Base-by-base conservation (phyloP, 2,888 invertebrate species). In the Leucophenga maculata region DNA sequence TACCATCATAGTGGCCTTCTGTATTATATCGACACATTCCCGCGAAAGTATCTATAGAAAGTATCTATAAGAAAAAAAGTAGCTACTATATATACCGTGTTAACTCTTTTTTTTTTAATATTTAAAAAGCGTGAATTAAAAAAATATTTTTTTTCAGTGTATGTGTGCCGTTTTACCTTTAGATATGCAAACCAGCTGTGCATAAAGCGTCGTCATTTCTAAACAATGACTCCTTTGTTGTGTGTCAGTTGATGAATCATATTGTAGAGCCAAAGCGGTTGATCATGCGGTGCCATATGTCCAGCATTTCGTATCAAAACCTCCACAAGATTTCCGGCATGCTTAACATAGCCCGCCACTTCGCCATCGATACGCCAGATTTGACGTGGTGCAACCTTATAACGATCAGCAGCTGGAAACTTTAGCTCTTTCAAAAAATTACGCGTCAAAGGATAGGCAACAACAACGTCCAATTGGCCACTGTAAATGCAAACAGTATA, bases 381-480 rank as follows among this genome's bases (percentile, higher is more conserved):
- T 72, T 91, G 90, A 52, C 94, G 90, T 59, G 90, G 89, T 0
- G 94, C 93, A 1, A 88, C 89, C 79, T 91, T 92, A 86, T 95
- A 96, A 2, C 91, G 90, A 3, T 90, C 90, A 0, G 92, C 89
- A 0, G 91, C 92, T 22, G 89, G 90, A 89, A 95, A 96, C 57
- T 93, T 90, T 1, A 96, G 89, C 66, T 92, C 90, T 75, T 91
- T 90, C 44, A 97, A 88, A 86, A 94, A 96, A 84, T 94, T 94
- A 20, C 94, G 91, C 0, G 97, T 97, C 65, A 95, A 85, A 0
- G 96, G 95, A 88, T 96, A 95, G 0, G 96, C 95, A 0, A 97
- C 95, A 74, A 97, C 95, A 14, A 97, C 94, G 86, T 98, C 97
- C 74, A 97, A 86, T 85, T 97, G 97, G 0, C 97, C 97, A 84